Conservation (phyloP, 2,113 vertebrate species). For the Oryctolagus cuniculus region DNA sequence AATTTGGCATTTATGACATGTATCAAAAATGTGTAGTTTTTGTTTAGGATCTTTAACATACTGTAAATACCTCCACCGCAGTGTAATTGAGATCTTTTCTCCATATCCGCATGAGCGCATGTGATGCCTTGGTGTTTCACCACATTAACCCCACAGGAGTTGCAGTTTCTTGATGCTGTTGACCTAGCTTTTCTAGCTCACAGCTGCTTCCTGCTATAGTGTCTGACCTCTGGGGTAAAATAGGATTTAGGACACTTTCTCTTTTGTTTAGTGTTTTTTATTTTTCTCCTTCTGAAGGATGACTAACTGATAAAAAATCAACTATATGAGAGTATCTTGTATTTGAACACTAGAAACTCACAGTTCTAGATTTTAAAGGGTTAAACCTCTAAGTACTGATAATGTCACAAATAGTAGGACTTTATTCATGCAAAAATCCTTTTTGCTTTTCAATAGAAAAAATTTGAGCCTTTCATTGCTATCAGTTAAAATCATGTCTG, state of each 20-base stretch:
- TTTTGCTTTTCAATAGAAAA: conserved; percentile 37
- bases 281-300: background rate
- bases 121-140: background rate
- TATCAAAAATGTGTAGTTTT: conserved; percentile 17
- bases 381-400: background rate
- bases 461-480: background rate
- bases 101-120: background rate
- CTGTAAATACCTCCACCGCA: conserved; percentile 28
- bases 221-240: conserved; percentile 41
- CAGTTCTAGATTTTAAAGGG: background rate
- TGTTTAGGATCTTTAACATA: background rate
- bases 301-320: background rate
- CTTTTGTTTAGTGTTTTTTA: background rate
- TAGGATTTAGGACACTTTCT: conserved; percentile 5
- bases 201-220: background rate
- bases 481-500: background rate
- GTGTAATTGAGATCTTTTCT: conserved; percentile 7
- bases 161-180: conserved; percentile 24
- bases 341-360: background rate
- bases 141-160: background rate
- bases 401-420: conserved; percentile 8
- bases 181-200: conserved; percentile 3
- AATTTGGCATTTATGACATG: conserved; percentile 19
- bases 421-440: background rate
- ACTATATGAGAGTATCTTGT: background rate